phyloP scores from a whole-genome alignment of 2,888 invertebrate species.

The Nysson spinosus region DNA sequence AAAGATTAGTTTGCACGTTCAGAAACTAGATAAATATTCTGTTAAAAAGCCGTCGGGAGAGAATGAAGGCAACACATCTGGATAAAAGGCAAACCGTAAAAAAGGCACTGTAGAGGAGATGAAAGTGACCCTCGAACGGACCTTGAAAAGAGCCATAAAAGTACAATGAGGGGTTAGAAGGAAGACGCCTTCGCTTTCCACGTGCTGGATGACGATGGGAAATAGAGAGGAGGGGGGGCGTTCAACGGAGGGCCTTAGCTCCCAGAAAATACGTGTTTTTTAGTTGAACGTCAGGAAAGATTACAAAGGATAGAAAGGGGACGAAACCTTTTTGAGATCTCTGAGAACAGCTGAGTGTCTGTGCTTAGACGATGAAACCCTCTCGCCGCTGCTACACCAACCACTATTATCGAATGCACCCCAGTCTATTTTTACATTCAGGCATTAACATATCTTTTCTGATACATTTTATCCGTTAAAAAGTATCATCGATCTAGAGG shows the following conservation, averaged over 20 bases:
- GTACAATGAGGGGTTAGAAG: constrained; percentile 55
- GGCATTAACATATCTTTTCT: constrained; percentile 1
- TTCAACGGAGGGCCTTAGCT: constrained; percentile 14
- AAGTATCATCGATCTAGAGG: neutral
- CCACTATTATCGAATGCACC: constrained; percentile 19
- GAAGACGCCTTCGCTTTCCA: constrained; percentile 48
- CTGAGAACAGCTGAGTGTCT: constrained; percentile 27
- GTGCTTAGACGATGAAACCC: constrained; percentile 35
- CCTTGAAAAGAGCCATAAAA: constrained; percentile 59
- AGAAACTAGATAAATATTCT: constrained; percentile 4
- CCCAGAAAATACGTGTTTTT: constrained; percentile 54
- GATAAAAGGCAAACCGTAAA: constrained; percentile 37
- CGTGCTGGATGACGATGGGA: constrained; percentile 25
- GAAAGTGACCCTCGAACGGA: constrained; percentile 55
- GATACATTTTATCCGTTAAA: neutral
- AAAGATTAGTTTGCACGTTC: neutral
- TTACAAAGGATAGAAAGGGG: constrained; percentile 44
- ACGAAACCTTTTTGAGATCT: constrained; percentile 39
- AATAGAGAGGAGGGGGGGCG: too few species aligned
- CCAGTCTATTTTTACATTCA: neutral
- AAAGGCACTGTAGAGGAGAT: constrained; percentile 44
- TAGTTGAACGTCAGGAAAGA: constrained; percentile 29
- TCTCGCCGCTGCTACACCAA: constrained; percentile 9
- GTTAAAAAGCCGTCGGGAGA: neutral
- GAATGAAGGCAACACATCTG: constrained; percentile 17